Conservation (phyloP, 1,140 invertebrate genomes). For the Caenorhabditis latens region DNA sequence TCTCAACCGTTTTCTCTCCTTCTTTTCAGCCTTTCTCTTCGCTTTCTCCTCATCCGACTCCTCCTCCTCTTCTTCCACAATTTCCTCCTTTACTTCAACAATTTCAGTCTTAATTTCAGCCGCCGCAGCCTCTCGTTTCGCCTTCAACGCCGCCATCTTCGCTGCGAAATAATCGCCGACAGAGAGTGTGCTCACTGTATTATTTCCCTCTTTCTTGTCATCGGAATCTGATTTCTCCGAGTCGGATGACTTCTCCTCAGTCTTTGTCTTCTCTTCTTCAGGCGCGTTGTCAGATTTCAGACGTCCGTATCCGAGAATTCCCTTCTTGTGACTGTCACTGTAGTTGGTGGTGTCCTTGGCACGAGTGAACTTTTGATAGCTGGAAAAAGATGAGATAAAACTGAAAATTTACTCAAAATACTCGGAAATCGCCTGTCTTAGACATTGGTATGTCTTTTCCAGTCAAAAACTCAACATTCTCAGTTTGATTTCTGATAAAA, state of each 20-base stretch:
- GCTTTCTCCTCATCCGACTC: constrained; percentile 36
- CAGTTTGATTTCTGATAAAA: no score
- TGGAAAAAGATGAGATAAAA: constrained; percentile 37
- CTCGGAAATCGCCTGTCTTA: no score
- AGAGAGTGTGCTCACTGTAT: constrained; percentile 59
- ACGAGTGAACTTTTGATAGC: constrained; percentile 68
- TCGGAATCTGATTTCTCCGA: constrained; percentile 32
- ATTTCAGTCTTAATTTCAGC: constrained; percentile 1
- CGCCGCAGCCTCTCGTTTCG: constrained; percentile 56
- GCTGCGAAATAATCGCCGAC: constrained; percentile 67
- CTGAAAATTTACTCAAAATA: background rate
- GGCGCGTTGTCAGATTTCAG: constrained; percentile 3
- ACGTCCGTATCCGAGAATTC: constrained; percentile 61
- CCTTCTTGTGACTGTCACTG: constrained; percentile 61
- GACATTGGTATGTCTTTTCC: no score
- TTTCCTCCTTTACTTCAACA: background rate
- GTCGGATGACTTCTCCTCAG: background rate
- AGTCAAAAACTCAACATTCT: no score
- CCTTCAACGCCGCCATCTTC: constrained; percentile 67
- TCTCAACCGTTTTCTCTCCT: constrained; percentile 43
- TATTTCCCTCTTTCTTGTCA: constrained; percentile 41
- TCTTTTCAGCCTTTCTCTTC: background rate
- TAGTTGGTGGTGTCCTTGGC: constrained; percentile 65
- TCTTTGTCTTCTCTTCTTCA: constrained; percentile 24
- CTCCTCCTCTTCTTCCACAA: constrained; percentile 3